Evolutionary conservation across 2,113 vertebrate genomes (phyloP), one percentile per base, ranked within the genome.

Genomic region (Eulemur rufifrons): DNA sequence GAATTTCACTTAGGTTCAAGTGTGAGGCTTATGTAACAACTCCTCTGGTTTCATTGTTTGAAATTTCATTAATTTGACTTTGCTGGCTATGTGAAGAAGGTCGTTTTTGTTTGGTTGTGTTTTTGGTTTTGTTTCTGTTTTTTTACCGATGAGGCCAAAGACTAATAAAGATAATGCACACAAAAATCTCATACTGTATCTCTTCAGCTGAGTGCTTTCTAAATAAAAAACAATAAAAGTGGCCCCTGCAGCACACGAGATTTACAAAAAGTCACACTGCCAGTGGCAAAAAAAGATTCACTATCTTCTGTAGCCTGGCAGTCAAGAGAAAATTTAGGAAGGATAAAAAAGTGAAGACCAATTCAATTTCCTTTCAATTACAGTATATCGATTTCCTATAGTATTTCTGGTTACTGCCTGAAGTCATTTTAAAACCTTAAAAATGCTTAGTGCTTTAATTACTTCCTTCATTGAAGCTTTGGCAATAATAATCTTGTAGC

Each of bases 401-500:
- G 52, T 93, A 90, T 95, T 88, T 86, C 74, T 95, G 3, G 84
- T 0, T 0, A 95, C 0, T 88, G 84, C 63, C 45, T 95, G 61
- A 68, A 95, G 61, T 92, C 39, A 95, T 80, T 66, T 94, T 34
- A 94, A 96, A 96, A 81, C 8, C 96, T 97, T 95, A 88, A 95
- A 93, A 96, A 96, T 89, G 87, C 59, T 94, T 95, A 91, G 81
- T 95, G 69, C 37, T 97, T 96, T 97, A 97, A 96, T 92, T 97
- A 98, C 94, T 96, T 74, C 84, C 91, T 98, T 97, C 95, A 92
- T 15, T 76, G 90, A 71, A 94, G 68, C 39, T 94, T 94, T 89
- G 86, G 94, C 92, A 96, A 97, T 88, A 97, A 97, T 85, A 96
- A 96, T 92, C 83, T 96, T 96, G 96, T 95, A 96, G 73, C 59